phyloP scores from a whole-genome alignment of 2,888 invertebrate species.

The Parnassius mnemosyne region DNA sequence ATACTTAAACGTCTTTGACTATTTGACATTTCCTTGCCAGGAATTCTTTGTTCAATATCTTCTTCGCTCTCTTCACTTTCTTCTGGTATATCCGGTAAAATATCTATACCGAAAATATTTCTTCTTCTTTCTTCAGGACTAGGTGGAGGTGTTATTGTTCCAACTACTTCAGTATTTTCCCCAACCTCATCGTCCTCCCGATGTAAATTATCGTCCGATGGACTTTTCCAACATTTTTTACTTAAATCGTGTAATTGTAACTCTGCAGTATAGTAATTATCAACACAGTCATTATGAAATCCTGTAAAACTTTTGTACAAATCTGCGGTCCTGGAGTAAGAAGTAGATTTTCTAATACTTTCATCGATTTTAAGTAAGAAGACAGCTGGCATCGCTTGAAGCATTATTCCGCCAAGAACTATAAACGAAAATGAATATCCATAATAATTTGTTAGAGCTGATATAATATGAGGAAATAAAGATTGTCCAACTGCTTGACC shows the following conservation, averaged over 20 bases:
- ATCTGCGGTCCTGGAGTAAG: conserved; percentile 64
- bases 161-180: conserved; percentile 43
- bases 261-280: conserved; percentile 56
- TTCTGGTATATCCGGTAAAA: conserved; percentile 77
- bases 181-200: conserved; percentile 46
- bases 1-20: conserved; percentile 63
- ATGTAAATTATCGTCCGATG: conserved; percentile 66
- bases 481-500: conserved; percentile 73
- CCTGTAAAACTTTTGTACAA: conserved; percentile 62
- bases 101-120: conserved; percentile 74
- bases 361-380: conserved; percentile 60
- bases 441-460: conserved; percentile 60
- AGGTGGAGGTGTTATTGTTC: conserved; percentile 68
- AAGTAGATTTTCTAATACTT: conserved; percentile 48
- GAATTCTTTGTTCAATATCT: conserved; percentile 45
- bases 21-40: conserved; percentile 40
- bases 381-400: conserved; percentile 67
- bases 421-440: conserved; percentile 62
- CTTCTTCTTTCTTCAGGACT: conserved; percentile 72
- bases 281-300: conserved; percentile 57
- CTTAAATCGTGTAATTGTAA: conserved; percentile 66
- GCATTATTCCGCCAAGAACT: conserved; percentile 60
- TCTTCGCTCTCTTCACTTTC: conserved; percentile 66
- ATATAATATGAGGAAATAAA: conserved; percentile 68
- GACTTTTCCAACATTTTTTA: conserved; percentile 73